Evolutionary conservation across 2,113 vertebrate genomes (phyloP).

Genomic region (Spermophilus dauricus): DNA sequence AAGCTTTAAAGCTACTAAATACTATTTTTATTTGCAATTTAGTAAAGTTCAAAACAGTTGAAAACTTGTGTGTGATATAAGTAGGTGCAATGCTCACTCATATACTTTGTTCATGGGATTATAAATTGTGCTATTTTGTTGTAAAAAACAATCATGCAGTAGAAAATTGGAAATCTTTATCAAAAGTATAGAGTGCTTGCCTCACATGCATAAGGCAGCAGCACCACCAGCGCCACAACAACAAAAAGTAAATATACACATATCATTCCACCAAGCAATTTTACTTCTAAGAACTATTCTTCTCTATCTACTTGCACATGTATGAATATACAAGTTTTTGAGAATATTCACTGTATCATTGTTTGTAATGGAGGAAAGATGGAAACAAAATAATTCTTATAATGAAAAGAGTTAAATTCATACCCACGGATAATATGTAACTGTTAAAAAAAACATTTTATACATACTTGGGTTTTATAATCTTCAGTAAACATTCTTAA

Average conservation of each 20-base stretch:
- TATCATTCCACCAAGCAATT: neutral
- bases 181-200: neutral
- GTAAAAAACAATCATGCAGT: neutral
- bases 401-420: neutral
- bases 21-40: neutral
- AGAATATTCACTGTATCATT: neutral
- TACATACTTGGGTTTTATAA: neutral
- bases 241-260: neutral
- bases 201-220: too few relatives aligned
- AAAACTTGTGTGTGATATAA: neutral
- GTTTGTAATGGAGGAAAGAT: neutral
- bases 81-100: neutral
- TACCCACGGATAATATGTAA: neutral
- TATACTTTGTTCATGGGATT: neutral
- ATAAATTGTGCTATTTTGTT: neutral
- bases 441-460: neutral
- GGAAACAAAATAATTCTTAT: neutral
- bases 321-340: slow-evolving; percentile 6
- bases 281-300: neutral
- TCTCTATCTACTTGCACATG: neutral
- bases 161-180: neutral
- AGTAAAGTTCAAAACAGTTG: neutral
- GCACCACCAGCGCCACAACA: too few relatives aligned
- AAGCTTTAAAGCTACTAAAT: neutral
- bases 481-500: neutral